Base-by-base conservation (phyloP, 2,113 vertebrate species). In the Sylvia atricapilla region DNA sequence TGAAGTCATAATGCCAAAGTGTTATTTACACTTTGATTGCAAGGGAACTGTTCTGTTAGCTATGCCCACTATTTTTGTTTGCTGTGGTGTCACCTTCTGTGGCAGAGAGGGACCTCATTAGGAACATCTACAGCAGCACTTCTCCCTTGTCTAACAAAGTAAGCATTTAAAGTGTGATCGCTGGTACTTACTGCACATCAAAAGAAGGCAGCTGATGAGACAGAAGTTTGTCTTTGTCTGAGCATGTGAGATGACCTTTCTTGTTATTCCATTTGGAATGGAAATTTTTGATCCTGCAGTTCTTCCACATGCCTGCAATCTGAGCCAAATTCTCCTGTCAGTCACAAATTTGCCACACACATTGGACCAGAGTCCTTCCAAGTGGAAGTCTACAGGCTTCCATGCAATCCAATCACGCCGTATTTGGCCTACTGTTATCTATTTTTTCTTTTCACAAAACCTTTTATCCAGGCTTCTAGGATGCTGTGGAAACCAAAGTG, bases 81-180 rank as follows among this genome's bases (percentile, higher is more conserved):
- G 73, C 90, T 90, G 64, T 50, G 90, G 72, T 92, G 89, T 91
- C 86, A 92, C 84, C 53, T 93, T 72, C 74, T 81, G n/a, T 67
- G 93, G 62, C 4, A 24, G 47, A 31, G 46, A 8, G 73, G 35
- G n/a, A 25, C 0, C 1, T 80, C 35, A 87, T 59, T 53, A 83
- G 58, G 60, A 70, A 91, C 85, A 91, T 50, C 82, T 41, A 80
- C 66, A 41, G n/a, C 47, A 31, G 47, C 89, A 84, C 68, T 76
- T 77, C 72, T 80, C 50, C 46, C 58, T 94, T 84, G 80, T 30
- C 24, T 91, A 95, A 92, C 46, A 19, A 78, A 91, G 80, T 25
- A 33, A 53, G 62, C 14, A 18, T 69, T 60, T 59, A 17, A 85
- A 62, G 83, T 81, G 86, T 41, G 70, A 89, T 78, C 2, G 1